Evolutionary conservation across 1,140 invertebrate genomes (phyloP).

Genomic region (Hyphantria cunea): DNA sequence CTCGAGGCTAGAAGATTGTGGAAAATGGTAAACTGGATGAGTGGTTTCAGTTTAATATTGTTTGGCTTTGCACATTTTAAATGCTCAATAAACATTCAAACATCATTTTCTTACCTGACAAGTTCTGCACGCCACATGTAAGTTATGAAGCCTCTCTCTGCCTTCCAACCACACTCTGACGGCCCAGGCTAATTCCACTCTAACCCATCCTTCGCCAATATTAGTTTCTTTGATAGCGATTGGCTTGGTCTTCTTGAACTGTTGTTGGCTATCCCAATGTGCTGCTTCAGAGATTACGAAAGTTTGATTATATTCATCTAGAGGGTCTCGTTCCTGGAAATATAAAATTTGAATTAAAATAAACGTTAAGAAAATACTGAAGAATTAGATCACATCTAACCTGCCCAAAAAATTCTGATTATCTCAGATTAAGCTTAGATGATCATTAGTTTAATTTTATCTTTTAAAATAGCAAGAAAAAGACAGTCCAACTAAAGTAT

Average conservation of each 20-base stretch:
- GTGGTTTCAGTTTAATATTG: too few species aligned
- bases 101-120: conserved; percentile 82
- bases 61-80: too few species aligned
- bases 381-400: too few species aligned
- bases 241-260: conserved; percentile 87
- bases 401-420: too few species aligned
- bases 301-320: conserved; percentile 83
- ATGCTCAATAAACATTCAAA: too few species aligned
- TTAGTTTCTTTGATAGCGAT: conserved; percentile 88
- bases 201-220: conserved; percentile 89
- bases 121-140: conserved; percentile 89
- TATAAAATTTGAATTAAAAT: background rate
- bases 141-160: conserved; percentile 84
- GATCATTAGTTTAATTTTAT: too few species aligned
- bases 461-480: too few species aligned
- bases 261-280: conserved; percentile 87
- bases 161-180: conserved; percentile 88
- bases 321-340: conserved; percentile 74
- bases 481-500: too few species aligned
- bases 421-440: too few species aligned
- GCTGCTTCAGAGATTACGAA: conserved; percentile 91
- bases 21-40: too few species aligned
- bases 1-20: too few species aligned
- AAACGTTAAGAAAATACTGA: too few species aligned
- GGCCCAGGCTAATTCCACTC: conserved; percentile 88